Percentiles rank a stretch among this genome's conserved stretches.
phyloP scores from a whole-genome alignment of 2,888 invertebrate species.

The Crematogaster levior region DNA sequence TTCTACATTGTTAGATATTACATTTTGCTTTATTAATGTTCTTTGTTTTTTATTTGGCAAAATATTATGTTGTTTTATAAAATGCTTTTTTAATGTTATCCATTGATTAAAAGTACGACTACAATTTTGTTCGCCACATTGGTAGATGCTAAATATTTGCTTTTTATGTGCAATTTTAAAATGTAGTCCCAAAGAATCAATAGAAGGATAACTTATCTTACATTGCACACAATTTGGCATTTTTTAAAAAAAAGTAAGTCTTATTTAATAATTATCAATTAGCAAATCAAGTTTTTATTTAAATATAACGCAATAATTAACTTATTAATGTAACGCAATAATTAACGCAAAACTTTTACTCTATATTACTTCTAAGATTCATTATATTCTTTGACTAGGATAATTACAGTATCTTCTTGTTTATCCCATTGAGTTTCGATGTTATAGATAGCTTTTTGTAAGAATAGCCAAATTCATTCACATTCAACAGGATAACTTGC shows the following conservation, averaged over 20 bases:
- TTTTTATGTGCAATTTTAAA: background rate
- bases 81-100: background rate
- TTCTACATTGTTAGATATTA: no score
- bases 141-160: background rate
- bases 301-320: no score
- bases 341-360: no score
- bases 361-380: background rate
- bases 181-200: background rate
- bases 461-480: slow-evolving; percentile 4
- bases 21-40: no score
- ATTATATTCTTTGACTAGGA: background rate
- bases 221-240: background rate
- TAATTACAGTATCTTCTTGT: background rate
- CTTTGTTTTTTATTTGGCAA: background rate
- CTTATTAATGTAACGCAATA: no score
- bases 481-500: background rate
- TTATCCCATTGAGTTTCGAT: background rate
- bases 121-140: background rate
- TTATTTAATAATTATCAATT: background rate
- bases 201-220: background rate
- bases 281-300: no score
- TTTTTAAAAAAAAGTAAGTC: background rate
- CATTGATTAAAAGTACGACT: background rate
- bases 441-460: background rate
- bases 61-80: no score